Evolutionary conservation across 2,888 invertebrate genomes (phyloP), one percentile per base, ranked within the genome.

Genomic region (Gerris lacustris): DNA sequence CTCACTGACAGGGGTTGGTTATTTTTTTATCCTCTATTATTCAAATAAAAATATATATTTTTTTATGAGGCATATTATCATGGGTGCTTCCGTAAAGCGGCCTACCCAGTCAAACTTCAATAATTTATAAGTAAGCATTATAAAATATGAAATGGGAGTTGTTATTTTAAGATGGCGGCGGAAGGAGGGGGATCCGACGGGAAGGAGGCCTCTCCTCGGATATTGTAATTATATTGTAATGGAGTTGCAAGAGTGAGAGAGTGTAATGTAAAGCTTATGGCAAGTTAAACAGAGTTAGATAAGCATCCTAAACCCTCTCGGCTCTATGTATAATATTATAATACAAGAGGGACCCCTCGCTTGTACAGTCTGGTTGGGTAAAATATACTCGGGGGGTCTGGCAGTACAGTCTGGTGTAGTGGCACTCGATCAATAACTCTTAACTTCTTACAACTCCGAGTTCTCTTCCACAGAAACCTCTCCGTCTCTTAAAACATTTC

Each of bases 171-270:
- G 55, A 55, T 55, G 55, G 55, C 55, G 55, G 55, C 55, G 55
- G 55, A 55, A 55, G 55, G 15, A 55, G 9, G 15, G 15, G 55
- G 55, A 15, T 11, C 9, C 15, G 55, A 55, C 9, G 55, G 55
- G 55, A 55, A 55, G 55, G 55, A 55, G 55, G 55, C 11, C 55
- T 31, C 31, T 55, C 15, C 55, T 55, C 55, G 55, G 55, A 55
- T 55, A 55, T 55, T 55, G 55, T 55, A 55, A 55, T 55, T 55
- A 55, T 55, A 55, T 55, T 55, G 55, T 55, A 55, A 55, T 55
- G 55, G 55, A 55, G 55, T 55, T 55, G 15, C 55, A 55, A 55
- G 55, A 55, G 31, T 31, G 31, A 31, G 15, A 55, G 55, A 55
- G 55, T 55, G 15, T 55, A 11, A 55, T 55, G 15, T 55, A 55